Conservation (phyloP, 2,888 invertebrate species). For the Spilosoma lubricipeda region DNA sequence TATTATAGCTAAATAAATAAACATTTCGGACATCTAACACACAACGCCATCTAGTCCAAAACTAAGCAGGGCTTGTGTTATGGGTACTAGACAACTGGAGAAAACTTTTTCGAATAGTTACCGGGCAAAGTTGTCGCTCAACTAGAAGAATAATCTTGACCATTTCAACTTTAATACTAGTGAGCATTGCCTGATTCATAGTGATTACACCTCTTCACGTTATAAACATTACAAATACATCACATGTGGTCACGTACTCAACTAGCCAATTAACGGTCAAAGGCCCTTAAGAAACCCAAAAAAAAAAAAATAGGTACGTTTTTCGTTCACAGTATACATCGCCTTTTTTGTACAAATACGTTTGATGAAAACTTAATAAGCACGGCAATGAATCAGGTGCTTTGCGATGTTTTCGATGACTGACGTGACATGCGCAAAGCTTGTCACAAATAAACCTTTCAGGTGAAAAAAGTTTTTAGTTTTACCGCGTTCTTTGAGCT, state of each 20-base stretch:
- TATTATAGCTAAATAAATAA: too few species aligned
- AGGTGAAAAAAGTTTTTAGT: slow-evolving; percentile 66
- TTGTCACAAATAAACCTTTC: slow-evolving; percentile 48
- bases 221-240: slow-evolving; percentile 36
- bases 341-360: not conserved
- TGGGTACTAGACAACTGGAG: too few species aligned
- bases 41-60: too few species aligned
- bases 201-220: slow-evolving; percentile 29
- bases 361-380: not conserved
- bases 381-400: slow-evolving; percentile 17
- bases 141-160: not conserved
- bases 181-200: slow-evolving; percentile 13
- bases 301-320: slow-evolving; percentile 18
- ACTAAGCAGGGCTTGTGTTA: too few species aligned
- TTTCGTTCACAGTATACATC: slow-evolving; percentile 18
- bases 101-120: too few species aligned
- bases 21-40: too few species aligned
- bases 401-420: slow-evolving; percentile 12
- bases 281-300: slow-evolving; percentile 38
- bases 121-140: not conserved
- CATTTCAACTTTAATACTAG: not conserved
- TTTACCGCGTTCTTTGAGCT: slow-evolving; percentile 52
- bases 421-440: slow-evolving; percentile 61
- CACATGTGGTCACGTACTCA: slow-evolving; percentile 33
- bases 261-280: slow-evolving; percentile 52